Evolutionary conservation across 2,113 vertebrate genomes (phyloP), one percentile per base, ranked within the genome.

Genomic region (Gymnobelideus leadbeateri): DNA sequence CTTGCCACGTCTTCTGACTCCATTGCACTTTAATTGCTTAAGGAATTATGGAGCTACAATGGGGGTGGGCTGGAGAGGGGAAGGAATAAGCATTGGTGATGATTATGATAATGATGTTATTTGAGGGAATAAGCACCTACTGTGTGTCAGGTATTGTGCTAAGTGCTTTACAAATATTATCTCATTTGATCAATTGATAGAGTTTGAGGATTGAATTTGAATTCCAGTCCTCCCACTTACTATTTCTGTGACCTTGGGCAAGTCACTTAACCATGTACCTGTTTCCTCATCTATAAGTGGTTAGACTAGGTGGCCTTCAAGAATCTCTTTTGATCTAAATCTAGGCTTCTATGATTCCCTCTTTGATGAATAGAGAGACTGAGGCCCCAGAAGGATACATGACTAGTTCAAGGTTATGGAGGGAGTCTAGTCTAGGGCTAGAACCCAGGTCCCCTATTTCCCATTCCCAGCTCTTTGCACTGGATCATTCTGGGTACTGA

Each of bases 191-290:
- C 53, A 91, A 37, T 16, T 16, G 31, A 12, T 43, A 43, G 68
- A 84, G 3, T 68, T 26, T 28, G 57, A 31, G 57, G 28, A 61
- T 31, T 31, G 28, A 12, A 2, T 61, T 61, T 0, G 57, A 61
- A 61, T 61, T 31, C 28, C 11, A 31, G 31, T 2, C 14, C 31
- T 68, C 95, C 91, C 94, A 96, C 93, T 55, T 95, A 51, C 93
- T 95, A 6, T 50, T 93, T 91, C 96, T 93, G 93, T 10, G 91
- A 19, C 93, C 68, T 89, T 52, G 61, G 51, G 90, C 89, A 91
- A 8, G 89, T 46, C 7, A 0, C 49, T 51, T 23, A n/a, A 50
- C 21, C 46, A 93, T 1, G 21, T 1, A 1, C 68, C 31, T 47
- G 28, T 0, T 91, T 28, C 94, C 57, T 89, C 24, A 26, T 95